phyloP scores from a whole-genome alignment of 2,113 vertebrate species.

The Pelobates fuscus region DNA sequence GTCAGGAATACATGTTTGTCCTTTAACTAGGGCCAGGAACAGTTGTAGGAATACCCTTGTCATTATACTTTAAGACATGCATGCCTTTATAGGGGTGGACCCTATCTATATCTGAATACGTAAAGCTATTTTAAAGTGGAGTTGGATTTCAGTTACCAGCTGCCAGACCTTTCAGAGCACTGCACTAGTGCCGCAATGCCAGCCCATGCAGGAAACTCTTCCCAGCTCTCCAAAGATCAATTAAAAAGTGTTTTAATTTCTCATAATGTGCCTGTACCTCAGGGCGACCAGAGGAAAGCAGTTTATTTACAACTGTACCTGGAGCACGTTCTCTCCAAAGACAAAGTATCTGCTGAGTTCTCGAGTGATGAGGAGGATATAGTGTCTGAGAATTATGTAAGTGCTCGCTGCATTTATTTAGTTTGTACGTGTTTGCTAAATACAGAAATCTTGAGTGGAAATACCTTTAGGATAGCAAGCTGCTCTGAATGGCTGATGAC shows the following conservation, averaged over 20 bases:
- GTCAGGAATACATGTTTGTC: no score
- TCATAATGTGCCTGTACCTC: constrained; percentile 66
- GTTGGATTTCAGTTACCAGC: constrained; percentile 27
- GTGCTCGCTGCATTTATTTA: not conserved
- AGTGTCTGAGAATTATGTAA: constrained; percentile 33
- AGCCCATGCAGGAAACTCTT: constrained; percentile 59
- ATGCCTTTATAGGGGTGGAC: not conserved
- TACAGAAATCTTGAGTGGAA: no score
- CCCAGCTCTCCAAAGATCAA: constrained; percentile 64
- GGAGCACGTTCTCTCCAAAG: constrained; percentile 56
- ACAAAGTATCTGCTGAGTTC: constrained; percentile 60
- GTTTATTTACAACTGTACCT: constrained; percentile 65
- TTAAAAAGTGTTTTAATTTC: constrained; percentile 67
- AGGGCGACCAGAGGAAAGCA: constrained; percentile 61
- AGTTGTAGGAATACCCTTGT: not conserved
- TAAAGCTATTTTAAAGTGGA: constrained; percentile 34
- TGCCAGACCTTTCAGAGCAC: constrained; percentile 40
- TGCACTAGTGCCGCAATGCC: constrained; percentile 62
- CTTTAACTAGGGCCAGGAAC: no score
- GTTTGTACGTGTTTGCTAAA: not conserved
- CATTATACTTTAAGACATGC: no score
- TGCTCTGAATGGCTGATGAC: no score
- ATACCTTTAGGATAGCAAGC: no score
- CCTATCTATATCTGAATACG: not conserved
- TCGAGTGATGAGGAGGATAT: constrained; percentile 75